Conservation (phyloP, 23 tunicate species). For the Phallusia fumigata region DNA sequence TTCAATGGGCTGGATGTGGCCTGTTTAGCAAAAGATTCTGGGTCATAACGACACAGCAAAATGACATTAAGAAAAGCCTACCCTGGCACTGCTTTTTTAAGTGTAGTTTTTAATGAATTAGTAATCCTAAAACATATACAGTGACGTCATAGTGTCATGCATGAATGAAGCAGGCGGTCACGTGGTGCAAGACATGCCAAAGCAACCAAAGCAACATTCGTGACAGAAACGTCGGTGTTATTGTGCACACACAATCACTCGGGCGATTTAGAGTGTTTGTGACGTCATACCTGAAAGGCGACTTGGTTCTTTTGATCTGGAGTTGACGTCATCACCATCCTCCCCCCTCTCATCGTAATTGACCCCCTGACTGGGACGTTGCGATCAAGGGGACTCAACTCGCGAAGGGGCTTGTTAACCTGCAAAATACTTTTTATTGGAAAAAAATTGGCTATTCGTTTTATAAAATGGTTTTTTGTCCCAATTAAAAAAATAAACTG, state of each 20-base stretch:
- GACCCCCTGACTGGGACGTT: background rate
- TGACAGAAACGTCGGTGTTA: no score
- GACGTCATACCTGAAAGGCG: conserved; percentile 8
- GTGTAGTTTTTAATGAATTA: no score
- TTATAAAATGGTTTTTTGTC: no score
- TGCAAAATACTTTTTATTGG: background rate
- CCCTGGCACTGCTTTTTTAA: no score
- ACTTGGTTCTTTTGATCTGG: background rate
- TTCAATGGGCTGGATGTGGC: no score
- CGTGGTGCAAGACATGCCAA: background rate
- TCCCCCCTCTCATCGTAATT: conserved; percentile 14
- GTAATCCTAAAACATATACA: background rate
- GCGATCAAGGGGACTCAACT: background rate
- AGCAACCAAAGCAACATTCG: background rate
- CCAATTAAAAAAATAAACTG: no score
- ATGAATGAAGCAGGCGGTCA: background rate
- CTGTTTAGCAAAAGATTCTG: no score
- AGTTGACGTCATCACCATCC: conserved; percentile 5
- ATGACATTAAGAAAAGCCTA: no score
- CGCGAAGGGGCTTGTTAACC: background rate
- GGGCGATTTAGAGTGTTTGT: background rate
- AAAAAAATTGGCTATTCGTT: no score
- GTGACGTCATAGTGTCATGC: conserved; percentile 6
- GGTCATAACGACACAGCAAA: no score
- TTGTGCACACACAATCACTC: no score